Evolutionary conservation across 2,888 invertebrate species (phyloP), one percentile per base, ranked within the genome.

Genomic region (Acanthococcus lagerstroemiae): DNA sequence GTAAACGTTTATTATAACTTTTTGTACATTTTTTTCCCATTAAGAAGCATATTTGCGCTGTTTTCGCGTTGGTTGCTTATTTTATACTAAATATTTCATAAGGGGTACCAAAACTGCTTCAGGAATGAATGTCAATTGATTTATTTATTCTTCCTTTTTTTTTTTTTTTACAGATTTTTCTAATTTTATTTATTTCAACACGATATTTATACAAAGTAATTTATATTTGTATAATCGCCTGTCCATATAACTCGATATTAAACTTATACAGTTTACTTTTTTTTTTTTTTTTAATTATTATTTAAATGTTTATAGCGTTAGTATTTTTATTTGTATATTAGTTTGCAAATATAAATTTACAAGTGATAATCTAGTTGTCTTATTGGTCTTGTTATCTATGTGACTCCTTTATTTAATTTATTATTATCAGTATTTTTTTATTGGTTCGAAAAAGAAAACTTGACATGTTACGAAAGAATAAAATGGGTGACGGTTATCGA

Each of bases 241-340:
- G 22, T 52, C 24, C 22, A 52, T 52, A 52, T 15, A 52, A 45
- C 19, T 45, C 46, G 44, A 48, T 58, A 58, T 7, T 45, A 45
- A 60, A 60, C 50, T 60, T 50, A 48, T 50, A 15, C 17, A 58
- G 45, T 44, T 60, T 60, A 48, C 50, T 27, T 27, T 61, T 61
- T 61, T 52, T 52, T 22, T 22, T 61, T 61, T 52, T 58, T 58
- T 44, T 26, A 45, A 48, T 45, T 61, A 52, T 61, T 54, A 61
- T 61, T 61, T 61, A 61, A 61, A 61, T 61, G 61, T 61, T 61
- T 50, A 52, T 61, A 61, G 61, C 50, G 61, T 61, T 61, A 61
- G 61, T 61, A 61, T 61, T 61, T 61, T 61, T 61, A 61, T 52
- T 50, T 61, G 61, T 61, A 61, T 61, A 61, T 50, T 52, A 61